Evolutionary conservation across 1,140 invertebrate genomes (phyloP), one percentile per base, ranked within the genome.

Genomic region (Hyles euphorbiae): DNA sequence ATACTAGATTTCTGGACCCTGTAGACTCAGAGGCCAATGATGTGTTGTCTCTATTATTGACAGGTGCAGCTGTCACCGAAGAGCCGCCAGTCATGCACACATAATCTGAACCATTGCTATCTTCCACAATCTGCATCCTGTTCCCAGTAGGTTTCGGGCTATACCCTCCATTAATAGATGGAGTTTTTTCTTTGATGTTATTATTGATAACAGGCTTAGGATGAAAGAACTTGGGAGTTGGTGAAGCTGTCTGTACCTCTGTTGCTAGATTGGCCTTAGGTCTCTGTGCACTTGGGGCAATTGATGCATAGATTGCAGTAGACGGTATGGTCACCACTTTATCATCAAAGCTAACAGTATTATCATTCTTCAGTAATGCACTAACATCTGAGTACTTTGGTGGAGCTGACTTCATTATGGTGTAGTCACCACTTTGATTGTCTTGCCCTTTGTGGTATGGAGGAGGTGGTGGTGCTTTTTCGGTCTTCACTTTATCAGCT

Each of bases 1-100:
- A 84, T n/a, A 76, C 76, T 57, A 86, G 68, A 63, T 87, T 84
- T 22, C 81, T 71, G 33, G 82, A 81, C 50, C 71, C 68, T 45
- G 78, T 70, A 43, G 84, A 78, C 61, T 86, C 81, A 44, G 81
- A 82, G 34, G 67, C 73, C 48, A 83, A 45, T 11, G 83, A 82
- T 5, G 76, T 59, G 74, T 80, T 86, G 50, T 88, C 84, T 60
- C 78, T 79, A 53, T 62, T 80, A n/a, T 73, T 66, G 54, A 76
- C 69, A 50, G 79, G 65, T 10, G 81, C 56, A 12, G 74, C 68
- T 52, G 83, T 54, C 7, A 76, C 76, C 34, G 90, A 78, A 32
- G 89, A 80, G 46, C 92, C 93, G 9, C 92, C 92, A 6, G 92
- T 93, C 93, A 93, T 93, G 72, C 92, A 93, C 5, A 93, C 93